Conservation (phyloP, 2,113 vertebrate species). For the Chroicocephalus ridibundus region DNA sequence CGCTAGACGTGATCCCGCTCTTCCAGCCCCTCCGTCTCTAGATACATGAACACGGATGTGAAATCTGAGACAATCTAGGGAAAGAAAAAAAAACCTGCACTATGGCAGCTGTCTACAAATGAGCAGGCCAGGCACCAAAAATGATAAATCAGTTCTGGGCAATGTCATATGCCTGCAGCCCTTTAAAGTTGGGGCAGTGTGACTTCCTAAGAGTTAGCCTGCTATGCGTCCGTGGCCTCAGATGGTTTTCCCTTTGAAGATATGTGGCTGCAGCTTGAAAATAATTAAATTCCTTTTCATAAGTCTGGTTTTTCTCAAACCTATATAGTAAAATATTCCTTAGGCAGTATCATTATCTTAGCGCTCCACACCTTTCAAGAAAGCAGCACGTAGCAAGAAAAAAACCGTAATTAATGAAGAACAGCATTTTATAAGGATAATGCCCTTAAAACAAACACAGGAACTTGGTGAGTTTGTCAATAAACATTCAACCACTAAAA, state of each 20-base stretch:
- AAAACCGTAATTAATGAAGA: not conserved
- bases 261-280: not conserved
- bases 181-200: not conserved
- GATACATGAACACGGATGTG: not conserved
- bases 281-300: constrained; percentile 33
- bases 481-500: not conserved
- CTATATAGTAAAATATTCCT: not conserved
- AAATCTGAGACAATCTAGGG: constrained; percentile 2
- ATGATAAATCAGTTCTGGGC: constrained; percentile 9
- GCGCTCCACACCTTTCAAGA: not conserved
- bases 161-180: constrained; percentile 5
- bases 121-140: not conserved
- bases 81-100: not conserved
- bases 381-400: not conserved
- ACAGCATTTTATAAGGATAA: not conserved
- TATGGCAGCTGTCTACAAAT: constrained; percentile 6
- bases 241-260: constrained; percentile 39
- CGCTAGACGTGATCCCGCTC: not conserved
- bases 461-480: not conserved
- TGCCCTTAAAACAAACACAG: not conserved
- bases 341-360: not conserved
- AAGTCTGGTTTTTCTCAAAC: not conserved
- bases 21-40: not conserved
- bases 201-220: not conserved
- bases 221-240: not conserved